A percentile compares a stretch with the other conserved stretches of the same genome.
Evolutionary conservation across 2,888 invertebrate species (phyloP).

Genomic region (Brachynemurus nebulosus): DNA sequence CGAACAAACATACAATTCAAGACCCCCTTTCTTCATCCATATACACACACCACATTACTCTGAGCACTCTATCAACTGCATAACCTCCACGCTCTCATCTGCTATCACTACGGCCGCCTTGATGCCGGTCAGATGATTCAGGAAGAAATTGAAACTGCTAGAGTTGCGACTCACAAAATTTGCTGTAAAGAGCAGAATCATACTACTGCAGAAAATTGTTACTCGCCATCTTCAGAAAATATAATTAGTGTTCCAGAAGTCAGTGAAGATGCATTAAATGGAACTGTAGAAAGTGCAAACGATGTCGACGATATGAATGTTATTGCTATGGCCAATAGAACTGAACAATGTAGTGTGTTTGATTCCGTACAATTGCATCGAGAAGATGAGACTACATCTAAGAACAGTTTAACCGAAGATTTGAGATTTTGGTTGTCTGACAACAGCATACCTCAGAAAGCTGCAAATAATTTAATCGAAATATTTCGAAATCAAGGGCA

Average conservation of each 20-base stretch:
- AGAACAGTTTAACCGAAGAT: neutral
- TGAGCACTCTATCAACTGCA: too few species aligned
- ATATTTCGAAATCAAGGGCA: constrained; percentile 1
- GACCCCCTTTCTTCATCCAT: too few species aligned
- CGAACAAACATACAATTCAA: too few species aligned
- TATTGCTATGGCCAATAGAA: neutral
- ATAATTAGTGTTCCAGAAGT: too few species aligned
- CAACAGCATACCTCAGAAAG: neutral
- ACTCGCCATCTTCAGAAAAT: too few species aligned
- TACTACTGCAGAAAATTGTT: too few species aligned
- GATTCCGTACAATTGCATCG: neutral
- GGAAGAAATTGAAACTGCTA: neutral
- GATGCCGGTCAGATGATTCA: neutral
- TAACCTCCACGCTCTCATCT: too few species aligned
- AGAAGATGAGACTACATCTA: neutral
- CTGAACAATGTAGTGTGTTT: neutral
- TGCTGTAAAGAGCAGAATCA: neutral
- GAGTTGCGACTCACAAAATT: neutral
- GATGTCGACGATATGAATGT: neutral
- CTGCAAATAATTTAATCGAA: neutral
- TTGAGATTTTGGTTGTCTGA: neutral
- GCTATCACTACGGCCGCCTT: too few species aligned
- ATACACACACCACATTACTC: too few species aligned
- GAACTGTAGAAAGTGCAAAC: too few species aligned
- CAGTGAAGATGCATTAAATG: too few species aligned